A percentile compares a stretch with the other conserved stretches of the same genome.
Conservation (phyloP, 2,888 invertebrate genomes). For the Ennomos erosarius region DNA sequence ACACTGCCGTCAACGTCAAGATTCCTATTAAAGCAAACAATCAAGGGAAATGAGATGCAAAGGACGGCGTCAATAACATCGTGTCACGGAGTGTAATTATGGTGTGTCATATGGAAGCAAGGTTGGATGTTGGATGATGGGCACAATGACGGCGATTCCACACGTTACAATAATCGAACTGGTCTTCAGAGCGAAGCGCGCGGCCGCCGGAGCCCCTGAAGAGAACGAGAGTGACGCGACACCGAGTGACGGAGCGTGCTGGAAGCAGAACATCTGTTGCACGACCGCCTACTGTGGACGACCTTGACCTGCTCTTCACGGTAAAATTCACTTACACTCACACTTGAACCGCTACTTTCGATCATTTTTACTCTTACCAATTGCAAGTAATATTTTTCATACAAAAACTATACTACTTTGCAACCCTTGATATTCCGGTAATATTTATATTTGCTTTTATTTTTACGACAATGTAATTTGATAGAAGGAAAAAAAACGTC, state of each 20-base stretch:
- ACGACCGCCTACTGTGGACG: constrained; percentile 67
- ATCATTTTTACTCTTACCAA: constrained; percentile 16
- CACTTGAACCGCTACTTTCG: constrained; percentile 57
- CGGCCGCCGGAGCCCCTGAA: constrained; percentile 42
- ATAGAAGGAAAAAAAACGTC: no score
- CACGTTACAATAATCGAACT: constrained; percentile 33
- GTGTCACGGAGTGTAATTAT: constrained; percentile 46
- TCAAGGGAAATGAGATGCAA: constrained; percentile 50
- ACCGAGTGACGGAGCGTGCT: constrained; percentile 39
- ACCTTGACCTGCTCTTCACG: constrained; percentile 79
- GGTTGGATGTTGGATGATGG: constrained; percentile 33
- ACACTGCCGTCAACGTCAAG: constrained; percentile 28
- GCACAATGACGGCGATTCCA: constrained; percentile 26
- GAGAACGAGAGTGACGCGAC: constrained; percentile 51
- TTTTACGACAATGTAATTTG: no score
- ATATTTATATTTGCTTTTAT: neutral
- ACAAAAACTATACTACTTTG: neutral
- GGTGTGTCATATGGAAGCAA: constrained; percentile 31
- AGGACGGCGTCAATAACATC: constrained; percentile 45
- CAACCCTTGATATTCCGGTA: neutral
- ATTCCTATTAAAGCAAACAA: constrained; percentile 51
- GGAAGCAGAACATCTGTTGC: constrained; percentile 61
- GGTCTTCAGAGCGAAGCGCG: constrained; percentile 9
- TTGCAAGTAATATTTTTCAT: neutral
- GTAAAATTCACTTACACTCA: constrained; percentile 69